phyloP scores from a whole-genome alignment of 2,113 vertebrate species.

The Bubo bubo region DNA sequence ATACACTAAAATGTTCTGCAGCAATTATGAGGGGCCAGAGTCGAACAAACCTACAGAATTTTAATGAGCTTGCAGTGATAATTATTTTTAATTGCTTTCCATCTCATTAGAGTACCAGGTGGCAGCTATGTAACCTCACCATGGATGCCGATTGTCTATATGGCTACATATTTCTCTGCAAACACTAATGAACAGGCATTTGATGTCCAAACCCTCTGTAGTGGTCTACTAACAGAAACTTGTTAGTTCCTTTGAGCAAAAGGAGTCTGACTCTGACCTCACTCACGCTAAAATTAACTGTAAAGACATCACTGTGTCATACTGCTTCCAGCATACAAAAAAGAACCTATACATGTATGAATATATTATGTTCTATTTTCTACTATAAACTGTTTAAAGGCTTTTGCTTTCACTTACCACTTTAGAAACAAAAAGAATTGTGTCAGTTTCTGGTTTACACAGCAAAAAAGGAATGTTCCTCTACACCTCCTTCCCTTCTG shows the following conservation, averaged over 20 bases:
- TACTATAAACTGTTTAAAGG: background rate
- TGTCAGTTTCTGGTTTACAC: background rate
- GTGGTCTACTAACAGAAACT: background rate
- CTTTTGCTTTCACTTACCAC: background rate
- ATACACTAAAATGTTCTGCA: background rate
- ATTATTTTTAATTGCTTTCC: conserved; percentile 69
- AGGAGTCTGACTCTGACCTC: background rate
- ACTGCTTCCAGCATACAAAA: accelerated
- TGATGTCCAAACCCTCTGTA: background rate
- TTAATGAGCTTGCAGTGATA: conserved; percentile 38
- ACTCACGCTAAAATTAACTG: background rate
- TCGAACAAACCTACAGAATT: conserved; percentile 27
- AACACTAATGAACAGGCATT: conserved; percentile 2
- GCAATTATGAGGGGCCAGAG: conserved; percentile 9
- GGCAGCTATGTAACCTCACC: conserved; percentile 30
- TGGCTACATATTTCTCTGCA: background rate
- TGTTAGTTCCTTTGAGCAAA: background rate
- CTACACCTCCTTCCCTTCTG: background rate
- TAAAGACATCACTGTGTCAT: background rate
- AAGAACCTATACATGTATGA: background rate
- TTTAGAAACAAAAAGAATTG: background rate
- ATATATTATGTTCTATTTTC: background rate
- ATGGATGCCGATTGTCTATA: conserved; percentile 2
- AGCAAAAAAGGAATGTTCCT: background rate
- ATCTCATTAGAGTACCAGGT: conserved; percentile 51